Evolutionary conservation across 1,140 invertebrate species (phyloP).

Genomic region (Euura saliciscinereae): DNA sequence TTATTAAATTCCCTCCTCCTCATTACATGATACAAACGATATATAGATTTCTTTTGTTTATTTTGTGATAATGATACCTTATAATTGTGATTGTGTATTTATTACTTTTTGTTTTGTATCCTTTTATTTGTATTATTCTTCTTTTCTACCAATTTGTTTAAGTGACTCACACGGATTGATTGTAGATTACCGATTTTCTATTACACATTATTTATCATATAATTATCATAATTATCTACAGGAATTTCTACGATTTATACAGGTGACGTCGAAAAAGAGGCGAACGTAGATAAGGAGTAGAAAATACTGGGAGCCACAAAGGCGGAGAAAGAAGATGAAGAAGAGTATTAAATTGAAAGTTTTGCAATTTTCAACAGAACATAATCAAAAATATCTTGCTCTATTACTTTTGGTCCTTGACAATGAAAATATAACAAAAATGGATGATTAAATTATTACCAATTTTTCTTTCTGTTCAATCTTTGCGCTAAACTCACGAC

Average conservation of each 20-base stretch:
- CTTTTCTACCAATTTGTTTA: not conserved
- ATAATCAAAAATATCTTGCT: not conserved
- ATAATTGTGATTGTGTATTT: not conserved
- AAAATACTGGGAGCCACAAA: not conserved
- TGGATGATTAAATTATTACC: no score
- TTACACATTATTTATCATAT: slow-evolving; percentile 12
- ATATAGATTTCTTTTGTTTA: not conserved
- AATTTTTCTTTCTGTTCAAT: no score
- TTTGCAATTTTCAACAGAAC: no score
- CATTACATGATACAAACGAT: not conserved
- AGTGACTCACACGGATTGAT: slow-evolving; percentile 2
- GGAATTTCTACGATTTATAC: slow-evolving; percentile 53
- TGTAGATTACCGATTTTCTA: slow-evolving; percentile 7
- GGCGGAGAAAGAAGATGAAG: not conserved
- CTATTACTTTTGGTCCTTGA: not conserved
- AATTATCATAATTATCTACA: slow-evolving; percentile 47
- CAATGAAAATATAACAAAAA: no score
- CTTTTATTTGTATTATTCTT: not conserved
- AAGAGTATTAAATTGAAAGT: not conserved
- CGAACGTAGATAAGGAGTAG: not conserved
- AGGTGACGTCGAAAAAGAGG: slow-evolving; percentile 21
- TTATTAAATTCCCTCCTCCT: not conserved
- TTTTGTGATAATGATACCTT: not conserved
- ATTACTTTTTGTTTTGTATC: not conserved
- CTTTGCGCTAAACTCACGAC: no score